Percentiles rank a stretch among this genome's conserved stretches.
Evolutionary conservation across 1,140 invertebrate genomes (phyloP).

Genomic region (Drosophila saltans): DNA sequence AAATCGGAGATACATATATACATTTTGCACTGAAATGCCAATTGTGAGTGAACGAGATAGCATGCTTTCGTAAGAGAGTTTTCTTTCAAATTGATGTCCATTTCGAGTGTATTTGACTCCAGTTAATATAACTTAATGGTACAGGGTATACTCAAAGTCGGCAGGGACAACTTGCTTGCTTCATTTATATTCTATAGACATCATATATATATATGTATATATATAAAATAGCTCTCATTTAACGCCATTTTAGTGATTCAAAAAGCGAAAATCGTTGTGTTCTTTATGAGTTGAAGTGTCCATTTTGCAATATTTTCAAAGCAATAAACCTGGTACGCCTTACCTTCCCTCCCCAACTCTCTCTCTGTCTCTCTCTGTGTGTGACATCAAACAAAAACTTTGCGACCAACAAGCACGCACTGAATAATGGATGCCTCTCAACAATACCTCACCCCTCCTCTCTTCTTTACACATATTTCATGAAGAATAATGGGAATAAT

Average conservation of each 20-base stretch:
- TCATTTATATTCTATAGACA: too few species aligned
- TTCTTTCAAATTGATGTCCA: too few species aligned
- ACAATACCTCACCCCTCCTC: neutral
- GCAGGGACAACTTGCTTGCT: too few species aligned
- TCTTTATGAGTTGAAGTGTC: neutral
- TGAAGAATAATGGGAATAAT: neutral
- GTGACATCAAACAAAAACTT: conserved; percentile 36
- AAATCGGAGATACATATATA: too few species aligned
- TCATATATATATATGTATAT: too few species aligned
- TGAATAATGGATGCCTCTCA: conserved; percentile 50
- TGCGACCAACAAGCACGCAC: conserved; percentile 43
- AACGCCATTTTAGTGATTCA: conserved; percentile 8
- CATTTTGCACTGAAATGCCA: too few species aligned
- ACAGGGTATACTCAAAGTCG: too few species aligned
- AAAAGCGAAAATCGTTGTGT: neutral
- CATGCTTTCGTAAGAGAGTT: too few species aligned
- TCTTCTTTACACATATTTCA: neutral
- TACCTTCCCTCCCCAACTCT: too few species aligned
- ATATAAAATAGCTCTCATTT: neutral
- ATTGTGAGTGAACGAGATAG: too few species aligned
- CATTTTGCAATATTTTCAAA: conserved; percentile 21
- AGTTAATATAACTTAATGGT: too few species aligned
- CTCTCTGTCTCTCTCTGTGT: neutral
- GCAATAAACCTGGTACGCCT: conserved; percentile 9
- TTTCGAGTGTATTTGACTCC: too few species aligned